Conservation (phyloP, 30 jellyfish, hydroid and myxozoan genomes). For the Nemopilema nomurai region DNA sequence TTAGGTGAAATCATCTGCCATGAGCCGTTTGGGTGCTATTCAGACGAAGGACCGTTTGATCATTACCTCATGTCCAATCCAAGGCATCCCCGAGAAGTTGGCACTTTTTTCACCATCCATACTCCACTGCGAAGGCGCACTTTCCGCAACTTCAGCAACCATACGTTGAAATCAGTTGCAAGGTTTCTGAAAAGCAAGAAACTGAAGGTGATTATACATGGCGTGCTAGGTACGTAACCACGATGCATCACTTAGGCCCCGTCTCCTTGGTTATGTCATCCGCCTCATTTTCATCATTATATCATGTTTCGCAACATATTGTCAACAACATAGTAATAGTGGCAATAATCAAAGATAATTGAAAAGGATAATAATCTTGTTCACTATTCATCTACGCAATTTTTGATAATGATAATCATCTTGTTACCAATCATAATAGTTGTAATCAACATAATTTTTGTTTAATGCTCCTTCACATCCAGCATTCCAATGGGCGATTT, state of each 20-base stretch:
- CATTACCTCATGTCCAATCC: slow-evolving; percentile 67
- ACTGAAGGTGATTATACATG: slow-evolving; percentile 59
- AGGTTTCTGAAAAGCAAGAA: slow-evolving; percentile 10
- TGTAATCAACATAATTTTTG: too few relatives aligned
- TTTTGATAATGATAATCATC: too few relatives aligned
- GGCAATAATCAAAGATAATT: too few relatives aligned
- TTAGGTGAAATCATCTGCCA: slow-evolving; percentile 64
- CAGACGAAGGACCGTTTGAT: slow-evolving; percentile 63
- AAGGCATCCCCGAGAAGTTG: slow-evolving; percentile 48
- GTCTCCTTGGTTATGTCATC: background rate
- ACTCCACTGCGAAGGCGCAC: slow-evolving; percentile 13
- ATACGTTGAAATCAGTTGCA: slow-evolving; percentile 28
- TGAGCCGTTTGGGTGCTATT: slow-evolving; percentile 76
- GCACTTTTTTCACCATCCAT: slow-evolving; percentile 46
- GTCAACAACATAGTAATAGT: too few relatives aligned
- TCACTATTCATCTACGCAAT: too few relatives aligned
- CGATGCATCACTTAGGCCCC: background rate
- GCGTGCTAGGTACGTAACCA: slow-evolving; percentile 56
- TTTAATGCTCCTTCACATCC: too few relatives aligned
- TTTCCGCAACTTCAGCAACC: slow-evolving; percentile 23
- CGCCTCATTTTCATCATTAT: too few relatives aligned
- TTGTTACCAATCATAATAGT: too few relatives aligned
- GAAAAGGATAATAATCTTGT: too few relatives aligned
- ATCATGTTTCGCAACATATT: too few relatives aligned
- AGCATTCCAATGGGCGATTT: too few relatives aligned